Conservation (phyloP, 2,888 invertebrate species). For the Drosophila ochracea region DNA sequence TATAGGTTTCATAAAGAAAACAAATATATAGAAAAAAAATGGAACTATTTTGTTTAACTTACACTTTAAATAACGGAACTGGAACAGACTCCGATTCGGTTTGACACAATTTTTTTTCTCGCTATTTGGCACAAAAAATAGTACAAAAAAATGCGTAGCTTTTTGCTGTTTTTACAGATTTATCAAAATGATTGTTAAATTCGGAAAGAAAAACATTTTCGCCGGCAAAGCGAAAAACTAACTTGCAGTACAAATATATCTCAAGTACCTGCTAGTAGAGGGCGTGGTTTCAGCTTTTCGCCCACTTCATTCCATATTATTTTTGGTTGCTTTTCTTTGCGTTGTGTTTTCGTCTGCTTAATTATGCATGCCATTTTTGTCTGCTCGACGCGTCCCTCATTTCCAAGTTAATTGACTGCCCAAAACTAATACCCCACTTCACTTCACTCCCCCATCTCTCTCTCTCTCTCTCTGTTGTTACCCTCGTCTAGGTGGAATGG, state of each 20-base stretch:
- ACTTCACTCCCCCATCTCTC: neutral
- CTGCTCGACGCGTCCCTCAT: conserved; percentile 45
- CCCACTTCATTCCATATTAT: conserved; percentile 1
- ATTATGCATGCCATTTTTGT: conserved; percentile 72
- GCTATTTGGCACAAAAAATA: neutral
- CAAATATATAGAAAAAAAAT: neutral
- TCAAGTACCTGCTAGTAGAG: neutral
- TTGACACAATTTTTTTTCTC: neutral
- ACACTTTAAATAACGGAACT: neutral
- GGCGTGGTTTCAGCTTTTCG: conserved; percentile 2
- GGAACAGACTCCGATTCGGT: neutral
- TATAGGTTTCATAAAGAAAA: neutral
- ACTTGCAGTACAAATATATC: neutral
- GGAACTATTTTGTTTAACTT: neutral
- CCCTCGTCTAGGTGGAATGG: conserved; percentile 90
- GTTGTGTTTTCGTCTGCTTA: conserved; percentile 63
- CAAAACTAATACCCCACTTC: conserved; percentile 23
- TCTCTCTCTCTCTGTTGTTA: neutral
- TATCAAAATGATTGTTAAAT: neutral
- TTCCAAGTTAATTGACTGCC: conserved; percentile 76
- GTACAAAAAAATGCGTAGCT: neutral
- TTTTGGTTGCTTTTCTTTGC: conserved; percentile 18
- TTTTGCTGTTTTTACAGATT: neutral
- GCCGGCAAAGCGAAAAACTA: neutral
- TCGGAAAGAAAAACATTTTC: conserved; percentile 1